Percentiles rank a stretch among this genome's conserved stretches.
Evolutionary conservation across 2,113 vertebrate genomes (phyloP).

Genomic region (Catharus bicknelli): DNA sequence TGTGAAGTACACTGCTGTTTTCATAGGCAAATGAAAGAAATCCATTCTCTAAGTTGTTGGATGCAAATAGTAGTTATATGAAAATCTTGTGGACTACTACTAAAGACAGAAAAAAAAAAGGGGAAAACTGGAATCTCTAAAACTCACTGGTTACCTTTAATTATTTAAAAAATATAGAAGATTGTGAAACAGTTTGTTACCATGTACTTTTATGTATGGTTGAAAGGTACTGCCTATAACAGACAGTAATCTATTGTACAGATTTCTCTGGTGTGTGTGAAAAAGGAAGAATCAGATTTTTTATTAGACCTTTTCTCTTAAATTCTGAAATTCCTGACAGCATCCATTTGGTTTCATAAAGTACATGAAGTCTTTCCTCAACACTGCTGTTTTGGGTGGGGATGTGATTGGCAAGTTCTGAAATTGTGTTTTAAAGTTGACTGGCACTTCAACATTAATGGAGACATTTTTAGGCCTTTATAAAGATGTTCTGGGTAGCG

Average conservation of each 20-base stretch:
- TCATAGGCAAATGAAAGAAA: not conserved
- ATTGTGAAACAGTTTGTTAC: not conserved
- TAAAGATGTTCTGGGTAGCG: not conserved
- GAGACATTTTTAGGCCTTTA: not conserved
- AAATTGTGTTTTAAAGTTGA: not conserved
- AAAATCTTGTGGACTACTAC: not conserved
- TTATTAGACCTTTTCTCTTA: not conserved
- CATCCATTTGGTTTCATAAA: not conserved
- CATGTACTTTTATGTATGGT: not conserved
- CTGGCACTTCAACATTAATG: not conserved
- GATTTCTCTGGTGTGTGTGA: not conserved
- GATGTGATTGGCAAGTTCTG: not conserved
- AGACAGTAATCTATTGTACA: not conserved
- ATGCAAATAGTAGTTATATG: not conserved
- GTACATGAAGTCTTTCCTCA: not conserved
- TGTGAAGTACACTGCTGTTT: not conserved
- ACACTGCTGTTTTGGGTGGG: not conserved
- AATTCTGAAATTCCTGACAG: not conserved
- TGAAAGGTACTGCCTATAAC: not conserved
- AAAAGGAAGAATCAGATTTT: not conserved
- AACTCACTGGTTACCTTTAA: not conserved
- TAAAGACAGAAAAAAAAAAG: rapidly evolving
- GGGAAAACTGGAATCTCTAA: not conserved
- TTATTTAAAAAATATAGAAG: not conserved
- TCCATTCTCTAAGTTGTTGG: not conserved